Evolutionary conservation across 2,888 invertebrate genomes (phyloP).

Genomic region (Stictocephala bisonia): DNA sequence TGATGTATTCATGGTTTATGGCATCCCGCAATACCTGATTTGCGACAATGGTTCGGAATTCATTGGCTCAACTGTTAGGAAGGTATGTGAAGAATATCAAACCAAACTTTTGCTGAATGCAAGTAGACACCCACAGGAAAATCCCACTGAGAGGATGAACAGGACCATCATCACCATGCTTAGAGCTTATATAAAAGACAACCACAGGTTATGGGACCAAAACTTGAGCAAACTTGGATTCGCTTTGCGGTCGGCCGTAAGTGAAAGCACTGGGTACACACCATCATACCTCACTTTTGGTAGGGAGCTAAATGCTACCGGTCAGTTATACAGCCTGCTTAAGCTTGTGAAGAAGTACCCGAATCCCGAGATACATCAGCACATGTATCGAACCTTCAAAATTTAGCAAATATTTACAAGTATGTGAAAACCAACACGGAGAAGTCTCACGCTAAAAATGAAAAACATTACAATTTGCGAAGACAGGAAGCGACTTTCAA

Average conservation of each 20-base stretch:
- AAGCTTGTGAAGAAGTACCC: background rate
- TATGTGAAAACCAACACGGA: background rate
- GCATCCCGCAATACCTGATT: conserved; percentile 26
- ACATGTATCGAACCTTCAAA: background rate
- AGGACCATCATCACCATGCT: conserved; percentile 61
- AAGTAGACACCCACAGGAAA: conserved; percentile 60
- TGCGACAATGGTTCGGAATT: conserved; percentile 34
- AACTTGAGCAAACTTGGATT: conserved; percentile 53
- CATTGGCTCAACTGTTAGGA: background rate
- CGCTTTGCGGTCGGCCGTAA: conserved; percentile 54
- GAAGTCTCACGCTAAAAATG: background rate
- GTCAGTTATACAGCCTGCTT: background rate
- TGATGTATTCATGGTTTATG: conserved; percentile 27
- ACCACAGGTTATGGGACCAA: conserved; percentile 59
- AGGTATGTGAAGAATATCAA: conserved; percentile 15
- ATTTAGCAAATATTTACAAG: conserved; percentile 6
- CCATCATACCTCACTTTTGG: conserved; percentile 54
- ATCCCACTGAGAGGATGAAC: conserved; percentile 62
- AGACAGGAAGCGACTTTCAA: conserved; percentile 1
- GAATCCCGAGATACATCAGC: background rate
- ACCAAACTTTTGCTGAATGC: conserved; percentile 56
- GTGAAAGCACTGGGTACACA: conserved; percentile 53
- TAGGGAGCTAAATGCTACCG: background rate
- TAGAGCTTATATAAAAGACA: conserved; percentile 56
- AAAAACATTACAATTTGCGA: conserved; percentile 31